These are phyloP conservation scores for Urocitellus parryii DNA, from an alignment of 2,113 vertebrate genomes.

Conservation along the genomic window DNA sequence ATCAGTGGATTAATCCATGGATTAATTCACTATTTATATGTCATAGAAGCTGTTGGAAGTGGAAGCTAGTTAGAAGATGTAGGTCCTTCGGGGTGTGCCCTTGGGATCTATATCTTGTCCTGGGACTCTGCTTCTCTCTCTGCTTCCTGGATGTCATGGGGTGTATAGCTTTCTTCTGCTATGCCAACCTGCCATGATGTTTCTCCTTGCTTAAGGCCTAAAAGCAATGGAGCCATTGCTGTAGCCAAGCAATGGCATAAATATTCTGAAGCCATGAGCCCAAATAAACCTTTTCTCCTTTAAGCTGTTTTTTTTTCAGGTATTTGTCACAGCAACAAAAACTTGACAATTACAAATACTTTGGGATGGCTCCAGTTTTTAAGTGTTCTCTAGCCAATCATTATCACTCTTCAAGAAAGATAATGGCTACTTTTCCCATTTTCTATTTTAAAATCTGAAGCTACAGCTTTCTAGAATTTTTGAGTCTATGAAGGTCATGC, in stretches of 20 bases:
- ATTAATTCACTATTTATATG: background rate
- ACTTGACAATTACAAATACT: background rate
- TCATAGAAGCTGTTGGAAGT: background rate
- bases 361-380: background rate
- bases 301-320: background rate
- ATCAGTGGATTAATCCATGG: background rate
- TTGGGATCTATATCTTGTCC: background rate
- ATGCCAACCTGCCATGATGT: background rate
- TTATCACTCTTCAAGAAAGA: background rate
- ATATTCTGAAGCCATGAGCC: background rate
- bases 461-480: constrained; percentile 10
- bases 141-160: background rate
- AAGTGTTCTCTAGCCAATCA: constrained; percentile 1
- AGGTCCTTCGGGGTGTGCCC: background rate
- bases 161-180: background rate
- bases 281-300: background rate
- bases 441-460: background rate
- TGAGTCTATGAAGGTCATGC: background rate
- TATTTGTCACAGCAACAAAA: background rate
- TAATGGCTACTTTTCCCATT: background rate
- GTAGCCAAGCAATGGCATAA: background rate
- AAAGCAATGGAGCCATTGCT: background rate
- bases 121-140: background rate
- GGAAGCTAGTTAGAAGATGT: background rate
- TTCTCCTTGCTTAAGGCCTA: background rate